These are phyloP conservation scores for Parazoanthus atlanticus DNA, from an alignment of 92 coral and sea anemone genomes.

Conservation along the genomic window DNA sequence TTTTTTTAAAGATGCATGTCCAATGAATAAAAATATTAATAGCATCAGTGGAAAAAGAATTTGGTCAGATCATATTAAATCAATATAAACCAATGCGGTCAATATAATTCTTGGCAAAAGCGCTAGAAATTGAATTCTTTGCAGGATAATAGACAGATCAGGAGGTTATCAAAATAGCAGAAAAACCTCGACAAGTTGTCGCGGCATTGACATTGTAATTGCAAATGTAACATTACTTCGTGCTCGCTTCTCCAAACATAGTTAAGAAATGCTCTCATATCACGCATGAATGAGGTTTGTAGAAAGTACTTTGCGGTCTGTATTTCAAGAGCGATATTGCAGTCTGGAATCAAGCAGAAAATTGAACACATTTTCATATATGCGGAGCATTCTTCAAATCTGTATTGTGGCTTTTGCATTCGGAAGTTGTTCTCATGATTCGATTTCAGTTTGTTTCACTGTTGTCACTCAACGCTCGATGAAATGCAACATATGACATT, in stretches of 20 bases:
- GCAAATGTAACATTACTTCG: slow-evolving; percentile 1
- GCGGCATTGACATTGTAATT: slow-evolving; percentile 19
- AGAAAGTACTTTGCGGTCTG: neutral
- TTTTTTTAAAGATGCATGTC: neutral
- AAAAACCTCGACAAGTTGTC: slow-evolving; percentile 40
- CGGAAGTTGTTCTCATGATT: neutral
- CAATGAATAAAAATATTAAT: neutral
- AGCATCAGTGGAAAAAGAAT: neutral
- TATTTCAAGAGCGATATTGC: neutral
- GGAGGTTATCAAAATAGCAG: slow-evolving; percentile 33
- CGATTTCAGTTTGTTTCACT: neutral
- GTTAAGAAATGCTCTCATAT: neutral
- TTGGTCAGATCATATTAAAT: neutral
- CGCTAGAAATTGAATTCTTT: neutral
- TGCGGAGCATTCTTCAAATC: neutral
- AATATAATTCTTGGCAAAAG: neutral
- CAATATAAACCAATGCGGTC: neutral
- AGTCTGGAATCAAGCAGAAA: neutral
- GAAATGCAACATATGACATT: neutral
- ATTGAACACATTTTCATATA: neutral
- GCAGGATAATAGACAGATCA: neutral
- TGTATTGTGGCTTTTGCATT: neutral
- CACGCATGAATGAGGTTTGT: neutral
- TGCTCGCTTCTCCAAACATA: neutral
- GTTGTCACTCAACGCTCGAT: slow-evolving; percentile 26